phyloP scores from a whole-genome alignment of 2,797 vertebrate genomes.

The Podargus strigoides region DNA sequence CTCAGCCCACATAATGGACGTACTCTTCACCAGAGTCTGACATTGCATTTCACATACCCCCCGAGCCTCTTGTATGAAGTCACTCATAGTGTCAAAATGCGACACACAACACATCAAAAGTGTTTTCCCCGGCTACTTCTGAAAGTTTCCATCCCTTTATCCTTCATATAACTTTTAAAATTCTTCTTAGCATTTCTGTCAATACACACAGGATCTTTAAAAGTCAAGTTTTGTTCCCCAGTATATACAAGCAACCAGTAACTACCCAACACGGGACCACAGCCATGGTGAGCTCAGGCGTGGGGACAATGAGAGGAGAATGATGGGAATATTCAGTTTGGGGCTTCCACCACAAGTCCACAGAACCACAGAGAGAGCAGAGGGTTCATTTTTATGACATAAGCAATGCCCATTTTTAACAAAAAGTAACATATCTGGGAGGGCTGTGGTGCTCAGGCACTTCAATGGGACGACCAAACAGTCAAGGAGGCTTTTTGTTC shows the following conservation, averaged over 20 bases:
- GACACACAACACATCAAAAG: background rate
- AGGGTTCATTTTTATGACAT: background rate
- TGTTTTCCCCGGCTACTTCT: background rate
- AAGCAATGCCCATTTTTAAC: background rate
- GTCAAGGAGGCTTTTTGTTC: background rate
- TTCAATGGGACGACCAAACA: rapidly evolving
- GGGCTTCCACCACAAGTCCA: background rate
- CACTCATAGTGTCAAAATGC: background rate
- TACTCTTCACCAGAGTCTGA: background rate
- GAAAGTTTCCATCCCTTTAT: background rate
- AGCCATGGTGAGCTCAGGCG: background rate
- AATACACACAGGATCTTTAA: background rate
- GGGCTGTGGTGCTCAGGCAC: background rate
- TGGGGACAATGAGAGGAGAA: background rate
- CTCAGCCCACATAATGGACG: background rate
- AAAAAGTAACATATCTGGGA: background rate
- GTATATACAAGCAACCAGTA: rapidly evolving
- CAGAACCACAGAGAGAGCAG: background rate
- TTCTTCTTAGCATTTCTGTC: background rate
- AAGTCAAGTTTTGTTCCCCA: background rate
- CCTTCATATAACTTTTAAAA: rapidly evolving
- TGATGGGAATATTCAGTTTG: rapidly evolving
- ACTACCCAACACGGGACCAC: rapidly evolving
- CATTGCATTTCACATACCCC: background rate
- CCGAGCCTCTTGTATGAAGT: background rate